Evolutionary conservation across 2,888 invertebrate species (phyloP).

Genomic region (Poecilus cupreus): DNA sequence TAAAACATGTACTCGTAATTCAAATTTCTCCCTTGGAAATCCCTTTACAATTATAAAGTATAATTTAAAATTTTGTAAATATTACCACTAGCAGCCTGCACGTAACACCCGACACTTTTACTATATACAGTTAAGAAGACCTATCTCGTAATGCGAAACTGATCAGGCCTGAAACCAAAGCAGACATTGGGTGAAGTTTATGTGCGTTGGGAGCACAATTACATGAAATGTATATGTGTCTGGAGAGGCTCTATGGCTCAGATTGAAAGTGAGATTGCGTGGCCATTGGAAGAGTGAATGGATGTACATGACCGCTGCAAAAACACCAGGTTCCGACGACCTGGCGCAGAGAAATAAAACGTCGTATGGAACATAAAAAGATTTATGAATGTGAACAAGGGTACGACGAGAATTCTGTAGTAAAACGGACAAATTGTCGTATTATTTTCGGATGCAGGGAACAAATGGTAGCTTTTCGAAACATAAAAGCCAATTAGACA

Average conservation of each 20-base stretch:
- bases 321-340: background rate
- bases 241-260: conserved; percentile 2
- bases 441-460: background rate
- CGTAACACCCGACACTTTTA: too few species aligned
- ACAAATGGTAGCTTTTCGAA: background rate
- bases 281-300: background rate
- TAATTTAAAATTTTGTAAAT: background rate
- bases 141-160: background rate
- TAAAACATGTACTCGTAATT: background rate
- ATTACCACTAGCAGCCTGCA: too few species aligned
- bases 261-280: conserved; percentile 27
- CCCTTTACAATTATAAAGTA: background rate
- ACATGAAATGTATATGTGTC: conserved; percentile 8
- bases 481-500: background rate
- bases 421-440: conserved; percentile 13
- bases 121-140: too few species aligned
- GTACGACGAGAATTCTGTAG: background rate
- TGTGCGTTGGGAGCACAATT: background rate
- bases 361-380: conserved; percentile 26
- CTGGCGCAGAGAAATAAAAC: background rate
- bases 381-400: conserved; percentile 10
- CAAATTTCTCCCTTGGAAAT: background rate
- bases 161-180: background rate
- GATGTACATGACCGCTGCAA: conserved; percentile 23
- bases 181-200: background rate